Conservation (phyloP, 2,113 vertebrate genomes). For the Marcusenius ussheri region DNA sequence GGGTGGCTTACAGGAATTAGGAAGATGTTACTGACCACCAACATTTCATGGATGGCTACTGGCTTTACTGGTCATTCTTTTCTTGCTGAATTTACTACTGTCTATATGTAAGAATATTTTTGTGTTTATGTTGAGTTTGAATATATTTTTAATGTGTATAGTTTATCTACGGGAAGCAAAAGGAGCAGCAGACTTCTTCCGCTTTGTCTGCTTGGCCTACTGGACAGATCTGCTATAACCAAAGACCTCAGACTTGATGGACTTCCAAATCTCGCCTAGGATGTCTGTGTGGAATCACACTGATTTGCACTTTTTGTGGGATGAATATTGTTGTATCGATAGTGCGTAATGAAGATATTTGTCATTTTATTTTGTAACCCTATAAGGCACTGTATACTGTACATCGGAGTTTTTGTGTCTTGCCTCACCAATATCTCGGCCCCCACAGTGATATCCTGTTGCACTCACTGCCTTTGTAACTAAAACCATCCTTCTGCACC, state of each 20-base stretch:
- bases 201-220: background rate
- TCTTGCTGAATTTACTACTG: background rate
- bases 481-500: background rate
- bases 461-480: background rate
- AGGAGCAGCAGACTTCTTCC: background rate
- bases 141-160: background rate
- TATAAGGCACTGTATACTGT: background rate
- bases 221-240: conserved; percentile 18
- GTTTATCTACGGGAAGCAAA: conserved; percentile 18
- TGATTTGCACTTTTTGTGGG: conserved; percentile 13
- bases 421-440: background rate
- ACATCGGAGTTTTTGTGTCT: background rate
- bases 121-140: background rate
- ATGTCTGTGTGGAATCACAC: conserved; percentile 13
- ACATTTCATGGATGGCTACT: background rate
- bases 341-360: background rate
- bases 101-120: background rate
- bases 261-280: conserved; percentile 5
- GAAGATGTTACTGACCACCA: background rate
- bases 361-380: background rate
- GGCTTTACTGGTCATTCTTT: background rate
- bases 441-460: background rate
- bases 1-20: background rate
- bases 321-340: background rate
- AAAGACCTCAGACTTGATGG: conserved; percentile 17